Evolutionary conservation across 2,113 vertebrate genomes (phyloP), one percentile per base, ranked within the genome.

Genomic region (Cebus imitator): DNA sequence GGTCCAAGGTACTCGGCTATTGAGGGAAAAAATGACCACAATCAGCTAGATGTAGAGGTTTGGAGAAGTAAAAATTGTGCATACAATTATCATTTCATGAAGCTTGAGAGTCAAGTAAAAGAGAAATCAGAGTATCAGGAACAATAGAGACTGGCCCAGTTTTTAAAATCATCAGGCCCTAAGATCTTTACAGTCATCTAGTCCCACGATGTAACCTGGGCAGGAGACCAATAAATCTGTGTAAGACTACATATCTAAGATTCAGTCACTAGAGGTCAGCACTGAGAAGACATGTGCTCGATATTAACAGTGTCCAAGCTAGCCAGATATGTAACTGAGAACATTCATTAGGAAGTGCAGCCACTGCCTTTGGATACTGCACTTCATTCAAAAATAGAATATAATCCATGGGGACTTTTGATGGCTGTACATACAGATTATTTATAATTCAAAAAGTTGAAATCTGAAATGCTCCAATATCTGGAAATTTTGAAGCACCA

Each of bases 31-130:
- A 27, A 66, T 40, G 21, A 73, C 48, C n/a, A 85, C 12, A 80
- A 68, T 84, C 16, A 87, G 14, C 23, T 86, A 82, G 21, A 43
- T 76, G 2, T 8, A 68, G 18, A 92, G 9, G 16, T 95, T 30
- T 78, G 81, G 32, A 81, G 50, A 25, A 61, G 5, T 50, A 40
- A 89, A 43, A 21, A 68, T 20, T 92, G 27, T 92, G 68, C 25
- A 83, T 37, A 64, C 17, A 91, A 35, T 82, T 82, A 78, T 61
- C 30, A 85, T 94, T 95, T 95, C n/a, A n/a, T 83, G n/a, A 95
- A 86, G 16, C 6, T 55, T 85, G 37, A 78, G 16, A 76, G 9
- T 75, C 14, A 92, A 86, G 43, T 48, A 30, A 86, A 92, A 89
- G 43, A 75, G 48, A 94, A 80, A 9, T 10, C 3, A n/a, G 16